Evolutionary conservation across 30 jellyfish, hydroid and myxozoan genomes (phyloP), one percentile per base, ranked within the genome.

Genomic region (Hydra vulgaris): DNA sequence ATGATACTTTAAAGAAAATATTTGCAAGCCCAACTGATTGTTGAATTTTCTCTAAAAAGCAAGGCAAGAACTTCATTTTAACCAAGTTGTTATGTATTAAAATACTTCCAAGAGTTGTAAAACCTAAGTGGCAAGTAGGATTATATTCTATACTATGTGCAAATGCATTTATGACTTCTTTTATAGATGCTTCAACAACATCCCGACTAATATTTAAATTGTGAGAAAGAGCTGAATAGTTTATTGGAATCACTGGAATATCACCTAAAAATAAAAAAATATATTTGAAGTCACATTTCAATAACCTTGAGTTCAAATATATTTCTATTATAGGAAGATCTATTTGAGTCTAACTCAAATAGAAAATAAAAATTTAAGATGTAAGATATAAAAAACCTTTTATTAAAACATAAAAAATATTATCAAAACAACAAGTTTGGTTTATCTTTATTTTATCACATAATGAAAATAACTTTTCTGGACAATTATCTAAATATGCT

Each of bases 1-100:
- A n/a, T n/a, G n/a, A 3, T 86, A 92, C 98, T 79, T 83, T 87
- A 55, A 53, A 80, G 89, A 92, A 24, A 12, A 95, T 87, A 22
- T 92, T 87, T 66, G 88, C 27, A 7, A 92, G 83, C 17, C 83
- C 70, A 0, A 95, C 96, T 0, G 98, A 71, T 19, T 87, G 86
- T 77, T 92, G 96, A 88, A 92, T 83, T n/a, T 26, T 54, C 71
- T 92, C 95, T 17, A 92, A 73, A 72, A 92, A 92, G 69, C 82
- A 95, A 25, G 81, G 94, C 21, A 87, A 74, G 79, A 92, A 92
- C 81, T 84, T 92, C 98, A 92, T 92, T 82, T 92, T 92, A 15
- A 85, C 98, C 78, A 80, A 85, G 54, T 76, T 75, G 70, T 92
- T 89, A 76, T 53, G 81, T 19, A 92, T 87, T 8, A 79, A 17